Evolutionary conservation across 2,888 invertebrate species (phyloP).

Genomic region (Nymphalis c-album): DNA sequence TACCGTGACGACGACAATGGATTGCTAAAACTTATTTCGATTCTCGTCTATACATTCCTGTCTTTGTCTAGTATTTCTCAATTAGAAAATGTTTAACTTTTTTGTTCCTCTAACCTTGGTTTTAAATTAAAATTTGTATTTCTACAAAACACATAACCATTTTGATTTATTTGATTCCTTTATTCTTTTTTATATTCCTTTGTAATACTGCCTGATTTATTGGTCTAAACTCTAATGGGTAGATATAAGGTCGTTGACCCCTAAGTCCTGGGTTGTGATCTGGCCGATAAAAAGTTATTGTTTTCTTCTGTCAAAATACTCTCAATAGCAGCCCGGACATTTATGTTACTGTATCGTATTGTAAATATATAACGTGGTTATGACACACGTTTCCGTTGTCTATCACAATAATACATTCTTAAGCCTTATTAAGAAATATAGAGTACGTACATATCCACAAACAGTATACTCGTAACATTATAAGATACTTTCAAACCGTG

Average conservation of each 20-base stretch:
- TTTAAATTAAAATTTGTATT: conserved; percentile 4
- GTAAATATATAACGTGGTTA: neutral
- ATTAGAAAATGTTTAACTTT: conserved; percentile 26
- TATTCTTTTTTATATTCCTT: too few relatives aligned
- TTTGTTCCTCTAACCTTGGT: conserved; percentile 17
- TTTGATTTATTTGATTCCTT: too few relatives aligned
- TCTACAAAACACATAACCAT: neutral
- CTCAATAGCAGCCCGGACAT: too few relatives aligned
- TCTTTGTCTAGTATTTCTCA: conserved; percentile 27
- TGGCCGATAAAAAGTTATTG: too few relatives aligned
- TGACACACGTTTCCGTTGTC: neutral
- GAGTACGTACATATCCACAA: neutral
- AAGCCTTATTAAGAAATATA: conserved; percentile 13
- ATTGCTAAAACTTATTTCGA: conserved; percentile 38
- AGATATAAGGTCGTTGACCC: too few relatives aligned
- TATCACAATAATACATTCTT: conserved; percentile 10
- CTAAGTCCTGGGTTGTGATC: too few relatives aligned
- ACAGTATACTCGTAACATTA: conserved; percentile 11
- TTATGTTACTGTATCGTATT: too few relatives aligned
- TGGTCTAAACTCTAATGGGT: too few relatives aligned
- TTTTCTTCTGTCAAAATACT: too few relatives aligned
- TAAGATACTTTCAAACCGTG: conserved; percentile 33
- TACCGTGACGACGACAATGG: conserved; percentile 39
- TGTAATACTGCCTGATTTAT: too few relatives aligned
- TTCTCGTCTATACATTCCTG: conserved; percentile 5